Conservation (phyloP, 2,888 invertebrate species). For the Agrilus biguttatus region DNA sequence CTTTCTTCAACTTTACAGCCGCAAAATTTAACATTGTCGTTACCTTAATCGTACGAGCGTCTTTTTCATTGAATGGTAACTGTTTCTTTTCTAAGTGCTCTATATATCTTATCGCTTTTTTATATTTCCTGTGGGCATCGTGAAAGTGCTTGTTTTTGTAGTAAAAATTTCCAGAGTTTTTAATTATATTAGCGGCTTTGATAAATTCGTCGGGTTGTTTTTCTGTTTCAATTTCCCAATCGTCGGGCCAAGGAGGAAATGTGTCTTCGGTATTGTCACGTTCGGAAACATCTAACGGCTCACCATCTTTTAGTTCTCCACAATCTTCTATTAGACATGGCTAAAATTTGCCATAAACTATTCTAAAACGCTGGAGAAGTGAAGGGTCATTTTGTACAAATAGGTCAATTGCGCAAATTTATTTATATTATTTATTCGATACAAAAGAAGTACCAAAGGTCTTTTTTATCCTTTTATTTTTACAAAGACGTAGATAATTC, state of each 20-base stretch:
- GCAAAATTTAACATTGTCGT: conserved; percentile 57
- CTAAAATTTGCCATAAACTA: conserved; percentile 26
- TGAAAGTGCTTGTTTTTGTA: conserved; percentile 45
- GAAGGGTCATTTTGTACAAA: not conserved
- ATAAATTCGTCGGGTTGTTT: conserved; percentile 22
- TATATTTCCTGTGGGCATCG: conserved; percentile 61
- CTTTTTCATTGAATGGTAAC: conserved; percentile 19
- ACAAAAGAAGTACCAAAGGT: no score
- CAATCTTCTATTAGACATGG: conserved; percentile 55
- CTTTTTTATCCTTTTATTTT: no score
- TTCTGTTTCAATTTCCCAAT: conserved; percentile 37
- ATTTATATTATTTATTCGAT: no score
- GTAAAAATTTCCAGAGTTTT: conserved; percentile 56
- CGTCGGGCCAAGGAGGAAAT: conserved; percentile 65
- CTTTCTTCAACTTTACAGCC: conserved; percentile 53
- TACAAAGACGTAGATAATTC: no score
- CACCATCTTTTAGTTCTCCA: conserved; percentile 48
- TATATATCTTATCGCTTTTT: conserved; percentile 63
- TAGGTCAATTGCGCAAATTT: not conserved
- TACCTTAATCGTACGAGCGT: conserved; percentile 27
- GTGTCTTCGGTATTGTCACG: conserved; percentile 56
- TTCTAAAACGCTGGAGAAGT: not conserved
- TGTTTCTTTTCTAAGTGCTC: conserved; percentile 30
- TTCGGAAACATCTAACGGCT: conserved; percentile 52
- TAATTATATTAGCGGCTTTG: conserved; percentile 42